Base-by-base conservation (phyloP, 2,113 vertebrate genomes). In the Brachyhypopomus occidentalis region DNA sequence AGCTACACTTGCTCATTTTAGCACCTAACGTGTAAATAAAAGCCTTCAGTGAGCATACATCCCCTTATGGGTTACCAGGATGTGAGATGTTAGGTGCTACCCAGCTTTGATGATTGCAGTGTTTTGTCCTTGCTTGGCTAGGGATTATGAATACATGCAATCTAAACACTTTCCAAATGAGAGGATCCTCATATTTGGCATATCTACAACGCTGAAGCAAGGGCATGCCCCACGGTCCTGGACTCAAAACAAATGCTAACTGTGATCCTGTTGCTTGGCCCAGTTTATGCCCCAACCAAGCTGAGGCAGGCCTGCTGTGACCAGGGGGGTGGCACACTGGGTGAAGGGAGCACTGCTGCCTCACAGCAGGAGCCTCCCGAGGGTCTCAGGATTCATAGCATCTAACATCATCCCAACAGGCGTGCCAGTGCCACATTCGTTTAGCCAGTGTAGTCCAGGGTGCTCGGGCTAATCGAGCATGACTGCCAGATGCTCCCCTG, bases 391-490 rank as follows among this genome's bases (percentile, higher is more conserved):
- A 90, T 88, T 90, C 88, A 81, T 89, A 90, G 91, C 90, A 87
- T 83, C 87, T 83, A 80, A 78, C 88, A 88, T 90, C 89, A 90
- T 85, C 78, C 72, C 87, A 86, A 86, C 87, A 70, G 89, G 83
- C 89, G 91, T 91, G 90, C 91, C 90, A 88, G 87, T 88, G 87
- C 78, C 75, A 79, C 86, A 67, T 84, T 87, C 90, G 89, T 78
- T 88, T 86, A 88, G 86, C 85, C 30, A 17, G 78, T 86, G 88
- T 91, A 91, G 86, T 84, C 86, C 86, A 86, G 88, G 88, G 55
- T 75, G 72, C 79, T 74, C 84, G 12, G 88, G 76, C 81, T 92
- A 92, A 93, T 93, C 87, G 91, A 91, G 89, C 90, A 87, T 92
- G 90, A 90, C 89, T 85, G 86, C 85, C 92, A 93, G 90, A 91